Base-by-base conservation (phyloP, 2,113 vertebrate species). In the Chionomys nivalis region DNA sequence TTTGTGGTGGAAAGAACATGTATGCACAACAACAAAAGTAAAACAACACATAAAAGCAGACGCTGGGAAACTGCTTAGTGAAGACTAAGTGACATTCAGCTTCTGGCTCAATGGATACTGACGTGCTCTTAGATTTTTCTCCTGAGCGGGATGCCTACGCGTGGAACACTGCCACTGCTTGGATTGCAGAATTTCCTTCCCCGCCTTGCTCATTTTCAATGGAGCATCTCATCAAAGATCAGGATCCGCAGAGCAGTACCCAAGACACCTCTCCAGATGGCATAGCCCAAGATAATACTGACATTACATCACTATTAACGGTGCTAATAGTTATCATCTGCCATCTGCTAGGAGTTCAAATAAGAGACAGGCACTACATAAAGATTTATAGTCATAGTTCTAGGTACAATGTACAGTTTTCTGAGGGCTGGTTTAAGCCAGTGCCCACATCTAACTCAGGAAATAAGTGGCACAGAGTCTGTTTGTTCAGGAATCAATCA, bases 351-450 rank as follows among this genome's bases (percentile, higher is more conserved):
- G 39, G 49, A 17, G 16, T 49, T 28, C 66, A 83, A 42, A 6
- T 86, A 58, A 73, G 55, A 63, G 5, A 31, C 42, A 92, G 36
- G 0, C 73, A 70, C 44, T 73, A 9, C 10, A 19, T 28, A 70
- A 65, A 93, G 42, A 85, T 87, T 81, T 63, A 42, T 61, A 58
- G 39, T 36, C 52, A n/a, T 65, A 85, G 44, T 76, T 93, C 49
- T 58, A 75, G 33, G 19, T 87, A 58, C 47, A 94, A 58, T 44
- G 78, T 91, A n/a, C 28, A 65, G 78, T 88, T 95, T 86, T 75
- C 12, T 39, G 28, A 76, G 47, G 42, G 16, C n/a, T 82, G 49
- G 61, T 81, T 92, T 52, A 93, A 91, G n/a, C 19, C 42, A 44
- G 55, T 95, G 31, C 10, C 63, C 78, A 95, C 73, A 83, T 81